phyloP scores from a whole-genome alignment of 2,113 vertebrate species.

The Dipodomys ordii region DNA sequence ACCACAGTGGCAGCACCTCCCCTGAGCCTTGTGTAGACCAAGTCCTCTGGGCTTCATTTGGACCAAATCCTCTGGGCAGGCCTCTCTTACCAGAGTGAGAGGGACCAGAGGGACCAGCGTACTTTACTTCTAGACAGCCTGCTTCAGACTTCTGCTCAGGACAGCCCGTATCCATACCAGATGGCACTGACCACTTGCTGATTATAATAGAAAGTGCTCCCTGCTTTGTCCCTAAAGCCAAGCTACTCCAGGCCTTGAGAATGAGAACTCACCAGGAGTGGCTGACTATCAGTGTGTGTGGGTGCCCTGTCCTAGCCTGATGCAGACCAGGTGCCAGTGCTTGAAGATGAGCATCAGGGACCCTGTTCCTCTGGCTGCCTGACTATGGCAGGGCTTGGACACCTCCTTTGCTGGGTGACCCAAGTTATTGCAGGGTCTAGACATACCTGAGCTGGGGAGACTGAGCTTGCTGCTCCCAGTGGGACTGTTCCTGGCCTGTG shows the following conservation, averaged over 20 bases:
- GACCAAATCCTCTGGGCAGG: too few species aligned
- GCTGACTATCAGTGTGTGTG: not conserved
- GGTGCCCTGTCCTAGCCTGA: not conserved
- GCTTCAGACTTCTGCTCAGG: not conserved
- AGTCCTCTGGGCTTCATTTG: too few species aligned
- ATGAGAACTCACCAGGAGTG: not conserved
- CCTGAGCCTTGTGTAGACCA: too few species aligned
- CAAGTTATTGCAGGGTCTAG: not conserved
- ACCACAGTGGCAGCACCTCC: not conserved
- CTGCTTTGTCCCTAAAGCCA: not conserved
- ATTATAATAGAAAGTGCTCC: not conserved
- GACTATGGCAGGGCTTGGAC: not conserved
- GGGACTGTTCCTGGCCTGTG: too few species aligned
- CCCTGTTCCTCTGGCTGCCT: not conserved
- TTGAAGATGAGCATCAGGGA: not conserved
- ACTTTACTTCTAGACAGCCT: not conserved
- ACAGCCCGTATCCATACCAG: too few species aligned
- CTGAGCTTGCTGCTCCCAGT: too few species aligned
- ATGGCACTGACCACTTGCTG: too few species aligned
- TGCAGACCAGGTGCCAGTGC: not conserved
- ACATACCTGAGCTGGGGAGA: not conserved
- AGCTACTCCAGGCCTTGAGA: not conserved
- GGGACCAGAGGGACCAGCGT: too few species aligned
- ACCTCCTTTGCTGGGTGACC: not conserved
- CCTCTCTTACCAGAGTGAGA: too few species aligned